These are phyloP conservation scores for Brachionus paranguensis DNA, from an alignment of 1,140 invertebrate genomes.

Conservation along the genomic window DNA sequence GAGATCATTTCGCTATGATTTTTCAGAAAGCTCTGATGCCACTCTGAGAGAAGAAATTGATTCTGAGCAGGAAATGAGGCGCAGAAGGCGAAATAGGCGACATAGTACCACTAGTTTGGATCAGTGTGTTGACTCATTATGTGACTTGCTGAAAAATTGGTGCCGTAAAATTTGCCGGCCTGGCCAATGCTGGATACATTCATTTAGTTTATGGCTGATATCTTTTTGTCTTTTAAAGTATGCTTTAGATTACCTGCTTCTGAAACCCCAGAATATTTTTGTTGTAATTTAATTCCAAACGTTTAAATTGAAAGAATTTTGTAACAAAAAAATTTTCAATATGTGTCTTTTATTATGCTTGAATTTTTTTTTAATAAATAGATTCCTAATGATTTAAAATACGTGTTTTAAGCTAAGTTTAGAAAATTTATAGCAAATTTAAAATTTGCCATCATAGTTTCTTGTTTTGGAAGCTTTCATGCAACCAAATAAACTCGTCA, in stretches of 20 bases:
- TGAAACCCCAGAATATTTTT: neutral
- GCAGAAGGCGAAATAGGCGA: neutral
- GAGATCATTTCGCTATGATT: neutral
- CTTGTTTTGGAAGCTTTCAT: neutral
- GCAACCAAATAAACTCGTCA: neutral
- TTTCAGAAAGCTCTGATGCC: neutral
- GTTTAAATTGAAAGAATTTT: neutral
- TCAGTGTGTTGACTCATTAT: neutral
- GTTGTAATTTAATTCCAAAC: neutral
- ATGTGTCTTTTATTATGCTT: neutral
- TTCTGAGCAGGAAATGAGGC: neutral
- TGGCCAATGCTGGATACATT: neutral
- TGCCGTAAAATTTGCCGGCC: neutral
- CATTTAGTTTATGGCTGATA: neutral
- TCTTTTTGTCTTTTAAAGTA: neutral
- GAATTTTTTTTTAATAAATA: neutral
- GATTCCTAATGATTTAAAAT: neutral
- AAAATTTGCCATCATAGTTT: neutral
- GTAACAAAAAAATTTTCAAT: neutral
- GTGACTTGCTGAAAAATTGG: neutral
- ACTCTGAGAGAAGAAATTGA: neutral
- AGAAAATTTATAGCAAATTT: neutral
- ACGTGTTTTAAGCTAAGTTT: neutral
- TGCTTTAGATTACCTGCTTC: neutral
- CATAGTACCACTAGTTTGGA: neutral